Conservation (phyloP, 2,113 vertebrate species). For the Dromaius novaehollandiae region DNA sequence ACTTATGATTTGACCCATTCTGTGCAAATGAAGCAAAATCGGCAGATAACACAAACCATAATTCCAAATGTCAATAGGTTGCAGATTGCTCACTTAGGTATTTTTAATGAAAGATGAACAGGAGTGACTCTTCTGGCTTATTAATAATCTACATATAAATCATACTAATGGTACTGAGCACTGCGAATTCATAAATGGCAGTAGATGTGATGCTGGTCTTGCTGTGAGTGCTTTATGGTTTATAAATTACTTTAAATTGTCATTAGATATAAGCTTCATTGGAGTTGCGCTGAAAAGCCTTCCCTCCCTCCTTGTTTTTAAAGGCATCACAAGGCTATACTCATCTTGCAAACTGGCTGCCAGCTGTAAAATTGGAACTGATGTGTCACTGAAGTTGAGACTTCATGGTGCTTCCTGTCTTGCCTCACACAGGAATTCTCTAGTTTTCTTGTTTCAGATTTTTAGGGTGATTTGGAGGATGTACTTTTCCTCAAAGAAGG, state of each 20-base stretch:
- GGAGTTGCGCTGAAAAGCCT: not conserved
- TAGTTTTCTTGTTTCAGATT: not conserved
- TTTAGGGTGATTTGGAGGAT: not conserved
- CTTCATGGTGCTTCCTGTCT: not conserved
- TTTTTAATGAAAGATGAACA: constrained; percentile 45
- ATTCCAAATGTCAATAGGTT: constrained; percentile 25
- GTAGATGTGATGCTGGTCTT: constrained; percentile 3
- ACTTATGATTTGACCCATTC: constrained; percentile 26
- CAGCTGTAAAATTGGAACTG: constrained; percentile 15
- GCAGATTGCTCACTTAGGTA: not conserved
- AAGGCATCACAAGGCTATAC: not conserved
- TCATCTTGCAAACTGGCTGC: not conserved
- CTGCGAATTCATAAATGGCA: constrained; percentile 27
- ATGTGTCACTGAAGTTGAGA: constrained; percentile 2
- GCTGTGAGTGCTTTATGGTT: constrained; percentile 5
- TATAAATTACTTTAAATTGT: constrained; percentile 45
- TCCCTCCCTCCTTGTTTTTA: not conserved
- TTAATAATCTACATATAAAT: constrained; percentile 40
- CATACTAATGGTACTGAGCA: not conserved
- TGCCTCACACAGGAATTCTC: not conserved
- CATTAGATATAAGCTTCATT: not conserved
- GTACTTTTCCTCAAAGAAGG: not conserved
- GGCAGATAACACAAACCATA: constrained; percentile 21
- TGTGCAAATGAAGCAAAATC: constrained; percentile 10
- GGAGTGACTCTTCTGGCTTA: not conserved